Base-by-base conservation (phyloP, 1,140 invertebrate genomes). In the Nylanderia fulva region DNA sequence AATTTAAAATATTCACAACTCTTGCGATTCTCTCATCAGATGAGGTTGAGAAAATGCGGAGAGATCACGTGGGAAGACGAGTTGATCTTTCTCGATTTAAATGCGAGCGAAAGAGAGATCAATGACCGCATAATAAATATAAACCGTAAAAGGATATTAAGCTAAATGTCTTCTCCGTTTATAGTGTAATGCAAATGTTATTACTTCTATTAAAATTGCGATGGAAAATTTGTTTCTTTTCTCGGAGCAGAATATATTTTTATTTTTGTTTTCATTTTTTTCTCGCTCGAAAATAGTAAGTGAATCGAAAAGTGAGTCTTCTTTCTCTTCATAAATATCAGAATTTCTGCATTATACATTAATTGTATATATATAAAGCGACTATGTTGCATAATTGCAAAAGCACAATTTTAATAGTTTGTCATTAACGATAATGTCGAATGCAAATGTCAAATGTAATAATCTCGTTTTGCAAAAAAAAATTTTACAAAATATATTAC, bases 51-150 rank as follows among this genome's bases (percentile, higher is more conserved):
- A 54, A 21, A 56, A 66, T 24, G 74, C 15, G n/a, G 2, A 33
- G 27, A 36, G 15, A 3, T 2, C 7, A 18, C 85, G 29, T 80
- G 66, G 45, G 39, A 36, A 15, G 9, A 48, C 54, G n/a, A 69
- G 27, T 77, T 72, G 45, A 85, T 72, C 56, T 85, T 85, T 36
- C 56, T 71, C 66, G 74, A 71, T 54, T 4, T 11, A 61, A 29
- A 71, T n/a, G 52, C 52, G 60, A 88, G 58, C 80, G 80, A 87
- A 69, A 88, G 88, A 87, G 77, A 90, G 91, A 91, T 89, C 91
- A 92, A 92, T 87, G 91, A 93, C 91, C 91, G 87, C 87, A 82
- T 87, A 90, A 89, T 74, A 75, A 84, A 86, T 66, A 77, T 69
- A 85, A 69, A 0, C n/a, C 42, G 29, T 39, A 21, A 21, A 18